Conservation (phyloP, 2,797 vertebrate genomes). For the Brachymystax lenok region DNA sequence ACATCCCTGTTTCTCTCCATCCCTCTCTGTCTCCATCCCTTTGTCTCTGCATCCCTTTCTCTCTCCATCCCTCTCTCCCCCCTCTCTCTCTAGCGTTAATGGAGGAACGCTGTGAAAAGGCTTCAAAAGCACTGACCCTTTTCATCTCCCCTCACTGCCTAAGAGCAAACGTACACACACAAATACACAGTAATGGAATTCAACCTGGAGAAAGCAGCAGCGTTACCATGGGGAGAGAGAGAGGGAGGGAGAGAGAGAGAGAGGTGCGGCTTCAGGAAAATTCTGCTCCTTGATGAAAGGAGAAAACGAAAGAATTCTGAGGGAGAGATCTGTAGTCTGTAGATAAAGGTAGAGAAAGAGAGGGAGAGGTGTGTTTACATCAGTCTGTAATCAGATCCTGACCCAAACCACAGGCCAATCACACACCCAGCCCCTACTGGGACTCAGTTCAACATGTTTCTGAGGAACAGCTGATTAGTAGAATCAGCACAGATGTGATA, state of each 20-base stretch:
- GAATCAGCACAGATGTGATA: not conserved
- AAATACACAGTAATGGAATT: slow-evolving; percentile 11
- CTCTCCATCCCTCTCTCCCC: slow-evolving; percentile 18
- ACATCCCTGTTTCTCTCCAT: not conserved
- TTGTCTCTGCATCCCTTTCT: not conserved
- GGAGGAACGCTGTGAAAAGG: slow-evolving; percentile 1
- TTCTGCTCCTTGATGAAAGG: slow-evolving; percentile 43
- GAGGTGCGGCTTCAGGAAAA: slow-evolving; percentile 5
- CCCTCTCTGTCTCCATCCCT: not conserved
- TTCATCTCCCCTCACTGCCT: slow-evolving; percentile 10
- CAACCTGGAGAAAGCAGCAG: not conserved
- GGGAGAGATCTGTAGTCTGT: slow-evolving; percentile 46
- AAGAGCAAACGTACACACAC: slow-evolving; percentile 2
- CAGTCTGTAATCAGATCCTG: slow-evolving; percentile 40
- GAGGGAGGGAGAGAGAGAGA: too few relatives aligned
- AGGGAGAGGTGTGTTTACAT: slow-evolving; percentile 17
- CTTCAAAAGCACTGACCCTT: slow-evolving; percentile 14
- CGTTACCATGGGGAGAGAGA: not conserved
- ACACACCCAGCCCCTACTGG: slow-evolving; percentile 20
- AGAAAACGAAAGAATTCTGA: slow-evolving; percentile 44
- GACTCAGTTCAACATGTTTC: not conserved
- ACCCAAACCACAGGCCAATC: slow-evolving; percentile 27
- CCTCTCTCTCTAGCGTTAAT: not conserved
- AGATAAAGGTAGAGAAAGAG: slow-evolving; percentile 41
- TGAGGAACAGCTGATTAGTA: not conserved